Evolutionary conservation across 2,113 vertebrate genomes (phyloP).

Genomic region (Muntiacus muntjak): DNA sequence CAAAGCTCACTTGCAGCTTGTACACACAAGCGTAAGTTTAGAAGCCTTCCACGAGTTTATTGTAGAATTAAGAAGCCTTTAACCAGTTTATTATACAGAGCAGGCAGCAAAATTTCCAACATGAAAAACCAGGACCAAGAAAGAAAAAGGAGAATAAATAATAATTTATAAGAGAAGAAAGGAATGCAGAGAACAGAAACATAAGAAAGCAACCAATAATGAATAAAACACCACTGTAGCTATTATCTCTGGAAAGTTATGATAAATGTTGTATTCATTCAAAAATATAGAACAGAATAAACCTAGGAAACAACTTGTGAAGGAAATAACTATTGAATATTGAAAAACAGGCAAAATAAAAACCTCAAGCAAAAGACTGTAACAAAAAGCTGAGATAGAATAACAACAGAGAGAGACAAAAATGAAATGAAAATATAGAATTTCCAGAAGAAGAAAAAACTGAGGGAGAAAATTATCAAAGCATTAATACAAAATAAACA

Average conservation of each 20-base stretch:
- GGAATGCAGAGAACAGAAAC: neutral
- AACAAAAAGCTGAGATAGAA: neutral
- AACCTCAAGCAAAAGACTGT: neutral
- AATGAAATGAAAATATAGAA: neutral
- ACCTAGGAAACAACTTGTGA: neutral
- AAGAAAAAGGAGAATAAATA: neutral
- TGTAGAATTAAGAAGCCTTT: neutral
- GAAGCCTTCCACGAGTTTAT: neutral
- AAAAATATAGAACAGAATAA: neutral
- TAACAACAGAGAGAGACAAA: neutral
- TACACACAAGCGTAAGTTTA: neutral
- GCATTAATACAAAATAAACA: neutral
- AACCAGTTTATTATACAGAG: neutral
- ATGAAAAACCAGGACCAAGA: neutral
- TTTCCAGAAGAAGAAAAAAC: neutral
- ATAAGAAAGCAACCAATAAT: neutral
- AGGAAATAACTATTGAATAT: neutral
- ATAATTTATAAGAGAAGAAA: neutral
- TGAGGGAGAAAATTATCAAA: neutral
- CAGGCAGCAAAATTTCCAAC: neutral
- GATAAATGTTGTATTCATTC: neutral
- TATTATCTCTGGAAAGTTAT: neutral
- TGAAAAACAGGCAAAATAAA: neutral
- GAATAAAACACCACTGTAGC: neutral
- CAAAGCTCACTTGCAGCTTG: neutral